phyloP scores from a whole-genome alignment of 2,113 vertebrate genomes.

The Amblyornis subalaris region DNA sequence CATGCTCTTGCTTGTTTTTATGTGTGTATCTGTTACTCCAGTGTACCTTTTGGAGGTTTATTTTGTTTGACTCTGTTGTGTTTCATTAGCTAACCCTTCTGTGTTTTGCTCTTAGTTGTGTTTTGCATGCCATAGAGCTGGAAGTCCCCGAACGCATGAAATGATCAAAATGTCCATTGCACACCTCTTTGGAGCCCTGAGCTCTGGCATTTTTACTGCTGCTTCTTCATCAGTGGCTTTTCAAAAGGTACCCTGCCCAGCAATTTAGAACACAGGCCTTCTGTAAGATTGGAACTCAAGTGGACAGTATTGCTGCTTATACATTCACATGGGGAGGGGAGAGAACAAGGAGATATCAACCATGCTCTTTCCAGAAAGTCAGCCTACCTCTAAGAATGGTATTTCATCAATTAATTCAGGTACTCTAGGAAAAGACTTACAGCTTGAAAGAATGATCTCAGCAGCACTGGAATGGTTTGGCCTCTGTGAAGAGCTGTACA shows the following conservation, averaged over 20 bases:
- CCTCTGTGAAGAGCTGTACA: background rate
- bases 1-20: background rate
- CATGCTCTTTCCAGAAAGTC: constrained; percentile 55
- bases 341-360: background rate
- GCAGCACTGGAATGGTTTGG: constrained; percentile 6
- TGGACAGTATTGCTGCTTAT: background rate
- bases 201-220: constrained; percentile 48
- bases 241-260: constrained; percentile 60
- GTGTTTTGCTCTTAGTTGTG: constrained; percentile 71
- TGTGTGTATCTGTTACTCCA: background rate
- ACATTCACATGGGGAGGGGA: background rate
- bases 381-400: constrained; percentile 26
- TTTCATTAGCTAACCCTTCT: constrained; percentile 49
- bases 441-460: background rate
- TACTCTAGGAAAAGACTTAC: background rate
- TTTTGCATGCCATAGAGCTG: constrained; percentile 72
- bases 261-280: background rate
- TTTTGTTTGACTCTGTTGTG: background rate
- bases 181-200: constrained; percentile 60
- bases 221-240: constrained; percentile 58
- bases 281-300: background rate
- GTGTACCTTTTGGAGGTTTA: background rate
- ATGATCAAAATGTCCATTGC: constrained; percentile 68
- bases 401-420: background rate
- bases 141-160: constrained; percentile 71